Percentiles rank a stretch among this genome's conserved stretches.
phyloP scores from a whole-genome alignment of 2,113 vertebrate species.

The Oplegnathus fasciatus region DNA sequence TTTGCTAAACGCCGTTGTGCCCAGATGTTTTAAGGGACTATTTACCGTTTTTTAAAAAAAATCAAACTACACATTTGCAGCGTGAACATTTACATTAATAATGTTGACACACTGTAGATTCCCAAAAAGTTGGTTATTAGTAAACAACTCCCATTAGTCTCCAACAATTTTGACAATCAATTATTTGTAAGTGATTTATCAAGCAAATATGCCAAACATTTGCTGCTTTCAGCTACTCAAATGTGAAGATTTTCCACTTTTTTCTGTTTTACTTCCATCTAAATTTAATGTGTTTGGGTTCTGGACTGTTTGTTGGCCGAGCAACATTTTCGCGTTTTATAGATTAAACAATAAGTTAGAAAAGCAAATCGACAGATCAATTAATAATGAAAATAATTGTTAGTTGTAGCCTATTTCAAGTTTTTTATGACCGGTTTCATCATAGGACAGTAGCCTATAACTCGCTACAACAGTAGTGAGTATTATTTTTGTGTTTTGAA shows the following conservation, averaged over 20 bases:
- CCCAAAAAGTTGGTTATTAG: not conserved
- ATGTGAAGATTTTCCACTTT: not conserved
- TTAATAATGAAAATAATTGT: not conserved
- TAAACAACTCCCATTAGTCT: not conserved
- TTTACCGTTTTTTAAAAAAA: not conserved
- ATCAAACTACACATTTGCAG: no score
- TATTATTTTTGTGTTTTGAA: conserved; percentile 11
- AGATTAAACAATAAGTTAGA: not conserved
- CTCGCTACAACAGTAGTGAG: not conserved
- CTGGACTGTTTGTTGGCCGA: not conserved
- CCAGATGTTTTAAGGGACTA: not conserved
- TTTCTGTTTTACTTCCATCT: not conserved
- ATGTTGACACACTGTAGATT: not conserved
- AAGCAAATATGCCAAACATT: not conserved
- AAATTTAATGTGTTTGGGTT: not conserved
- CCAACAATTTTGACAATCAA: not conserved
- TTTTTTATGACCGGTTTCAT: not conserved
- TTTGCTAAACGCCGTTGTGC: not conserved
- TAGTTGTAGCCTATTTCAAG: not conserved
- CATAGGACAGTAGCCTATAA: not conserved
- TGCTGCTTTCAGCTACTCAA: not conserved
- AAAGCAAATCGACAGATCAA: not conserved
- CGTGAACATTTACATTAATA: not conserved
- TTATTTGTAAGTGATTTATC: not conserved
- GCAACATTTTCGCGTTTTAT: not conserved